These are phyloP conservation scores for Stenchaetothrips biformis DNA, from an alignment of 2,888 invertebrate species.

Conservation along the genomic window DNA sequence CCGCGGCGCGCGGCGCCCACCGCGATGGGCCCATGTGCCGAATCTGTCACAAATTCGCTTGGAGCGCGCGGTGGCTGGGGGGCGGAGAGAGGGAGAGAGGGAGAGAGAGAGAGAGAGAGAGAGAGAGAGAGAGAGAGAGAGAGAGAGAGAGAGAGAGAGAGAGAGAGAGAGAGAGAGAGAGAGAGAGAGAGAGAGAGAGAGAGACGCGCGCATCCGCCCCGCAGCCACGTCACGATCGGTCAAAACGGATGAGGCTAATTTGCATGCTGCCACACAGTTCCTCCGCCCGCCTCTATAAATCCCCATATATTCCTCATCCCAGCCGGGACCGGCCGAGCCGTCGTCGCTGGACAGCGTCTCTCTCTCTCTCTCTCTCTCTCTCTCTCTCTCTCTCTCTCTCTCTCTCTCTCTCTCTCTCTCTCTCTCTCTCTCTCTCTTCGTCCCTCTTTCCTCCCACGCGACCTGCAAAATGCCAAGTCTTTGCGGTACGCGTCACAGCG, in stretches of 20 bases:
- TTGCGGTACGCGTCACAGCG: neutral
- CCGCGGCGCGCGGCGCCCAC: neutral
- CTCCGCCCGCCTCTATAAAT: neutral
- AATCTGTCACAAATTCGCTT: neutral
- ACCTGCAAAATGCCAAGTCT: neutral
- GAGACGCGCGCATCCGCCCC: neutral
- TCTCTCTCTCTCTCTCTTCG: neutral
- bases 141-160: neutral
- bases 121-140: neutral
- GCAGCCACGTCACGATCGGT: conserved; percentile 6
- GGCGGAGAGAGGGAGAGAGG: neutral
- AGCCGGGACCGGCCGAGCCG: no score
- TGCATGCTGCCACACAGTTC: conserved; percentile 7
- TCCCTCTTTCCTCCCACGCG: neutral
- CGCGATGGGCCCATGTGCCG: neutral
- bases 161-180: neutral
- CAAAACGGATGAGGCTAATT: conserved; percentile 21
- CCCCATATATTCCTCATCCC: no score
- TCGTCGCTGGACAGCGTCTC: neutral
- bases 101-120: neutral
- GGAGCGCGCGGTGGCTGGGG: neutral
- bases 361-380: neutral
- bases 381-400: neutral
- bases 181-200: neutral
- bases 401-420: neutral